Percentiles rank a stretch among this genome's conserved stretches.
Conservation (phyloP, 2,113 vertebrate genomes). For the Centropus bengalensis region DNA sequence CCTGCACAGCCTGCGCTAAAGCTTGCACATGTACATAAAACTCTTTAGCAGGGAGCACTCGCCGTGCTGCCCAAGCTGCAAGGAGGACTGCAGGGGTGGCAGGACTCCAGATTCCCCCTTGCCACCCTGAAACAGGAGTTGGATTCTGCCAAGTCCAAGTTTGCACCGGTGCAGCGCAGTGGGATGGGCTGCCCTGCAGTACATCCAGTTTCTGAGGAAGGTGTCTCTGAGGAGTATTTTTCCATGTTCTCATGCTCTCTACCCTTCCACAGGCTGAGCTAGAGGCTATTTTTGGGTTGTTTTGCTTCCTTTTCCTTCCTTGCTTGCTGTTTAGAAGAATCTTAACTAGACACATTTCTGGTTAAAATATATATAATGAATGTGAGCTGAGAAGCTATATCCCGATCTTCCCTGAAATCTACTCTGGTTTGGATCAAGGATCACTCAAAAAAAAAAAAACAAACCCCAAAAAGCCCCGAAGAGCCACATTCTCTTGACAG, state of each 20-base stretch:
- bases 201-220: neutral
- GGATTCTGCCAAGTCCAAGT: neutral
- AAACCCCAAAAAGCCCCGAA: neutral
- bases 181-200: neutral
- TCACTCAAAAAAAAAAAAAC: neutral
- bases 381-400: neutral
- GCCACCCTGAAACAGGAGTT: neutral
- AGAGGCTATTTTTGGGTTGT: neutral
- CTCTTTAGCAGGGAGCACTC: neutral
- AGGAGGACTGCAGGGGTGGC: neutral
- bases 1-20: neutral
- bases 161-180: neutral
- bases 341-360: neutral
- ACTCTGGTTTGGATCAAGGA: neutral
- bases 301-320: neutral
- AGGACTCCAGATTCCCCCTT: neutral
- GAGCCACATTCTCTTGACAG: neutral
- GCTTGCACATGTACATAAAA: neutral
- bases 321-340: neutral
- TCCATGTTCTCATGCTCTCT: neutral
- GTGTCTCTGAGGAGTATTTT: neutral
- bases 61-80: fast-evolving
- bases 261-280: neutral
- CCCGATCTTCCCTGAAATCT: neutral
- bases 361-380: neutral